Base-by-base conservation (phyloP, 2,888 invertebrate genomes). In the Balanococcus diminutus region DNA sequence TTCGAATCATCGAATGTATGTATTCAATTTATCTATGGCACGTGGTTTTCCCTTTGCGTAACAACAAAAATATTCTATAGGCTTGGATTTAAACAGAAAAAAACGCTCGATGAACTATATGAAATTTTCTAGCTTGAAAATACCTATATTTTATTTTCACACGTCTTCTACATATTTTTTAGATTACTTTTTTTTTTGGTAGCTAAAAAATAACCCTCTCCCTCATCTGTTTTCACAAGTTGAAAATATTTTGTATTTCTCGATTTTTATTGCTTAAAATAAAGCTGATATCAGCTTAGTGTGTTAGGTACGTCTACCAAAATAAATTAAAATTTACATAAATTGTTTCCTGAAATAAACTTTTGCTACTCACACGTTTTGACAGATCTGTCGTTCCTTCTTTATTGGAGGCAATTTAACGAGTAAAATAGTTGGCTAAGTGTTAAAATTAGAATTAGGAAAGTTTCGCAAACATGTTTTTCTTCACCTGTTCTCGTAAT, bases 401-500 rank as follows among this genome's bases (percentile, higher is more conserved):
- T 79, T 16, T 67, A 2, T 25, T 36, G 31, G 22, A 36, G 36
- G 75, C 22, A n/a, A 36, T 79, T 75, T 75, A 16, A 79, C 75
- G 19, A 19, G 36, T 36, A 36, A 79, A 79, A 79, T 79, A 79
- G 32, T 79, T 79, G n/a, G 75, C 75, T 19, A 79, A 79, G 75
- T 36, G 75, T 79, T 79, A 28, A 36, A 11, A 79, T 79, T 36
- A 79, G 75, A 36, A 79, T 79, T 79, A 79, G 75, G 19, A 79
- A 79, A 79, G 75, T 79, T 79, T 79, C 3, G 28, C 67, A 1
- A 67, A 14, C 28, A 67, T 36, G n/a, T 79, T 79, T 79, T 79
- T 75, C 75, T 75, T 79, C 75, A 79, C 36, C 75, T 79, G 75
- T 79, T 79, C 28, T 67, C 75, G 75, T 79, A 79, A 79, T 79